Base-by-base conservation (phyloP, 2,888 invertebrate genomes). In the Teleogryllus oceanicus region DNA sequence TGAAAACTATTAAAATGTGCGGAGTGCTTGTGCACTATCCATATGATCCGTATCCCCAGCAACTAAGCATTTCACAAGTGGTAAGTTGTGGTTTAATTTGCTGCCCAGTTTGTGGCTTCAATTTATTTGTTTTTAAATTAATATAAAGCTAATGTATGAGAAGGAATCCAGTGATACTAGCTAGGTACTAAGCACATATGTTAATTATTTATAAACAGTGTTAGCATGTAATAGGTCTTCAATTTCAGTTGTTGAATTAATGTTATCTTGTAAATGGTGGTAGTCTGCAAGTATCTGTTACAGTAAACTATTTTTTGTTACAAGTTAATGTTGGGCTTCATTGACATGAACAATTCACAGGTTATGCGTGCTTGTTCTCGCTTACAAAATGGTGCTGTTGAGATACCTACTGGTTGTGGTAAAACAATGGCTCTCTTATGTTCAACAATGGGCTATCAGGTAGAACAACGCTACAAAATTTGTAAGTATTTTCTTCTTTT, bases 1-100 rank as follows among this genome's bases (percentile, higher is more conserved):
- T 62, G 62, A 62, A 62, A 62, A 18, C 62, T 62, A 62, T 62
- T n/a, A 62, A 62, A 62, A 62, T 62, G 62, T 62, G 62, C 16
- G 62, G 62, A 62, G 62, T 62, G 62, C 62, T 18, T 4, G 62
- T 62, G 62, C 62, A 62, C 62, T 62, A 62, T n/a, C 62, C 62
- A 18, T 62, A 62, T 62, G 62, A 62, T 62, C 62, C 62, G 62
- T 62, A 62, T 62, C 62, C 62, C 4, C 62, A 62, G 62, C 62
- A 62, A 8, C 13, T 62, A 18, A 62, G n/a, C 8, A 62, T 62
- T 62, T 18, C 62, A 62, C 62, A 62, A 62, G 62, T 62, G 62
- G 62, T 62, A 62, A 62, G 62, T 62, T 37, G 37, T 37, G 37
- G 37, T 37, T 37, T 8, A 3, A 37, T 37, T 37, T 8, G 8